Evolutionary conservation across 2,113 vertebrate genomes (phyloP).

Genomic region (Protomyctophum bolini): DNA sequence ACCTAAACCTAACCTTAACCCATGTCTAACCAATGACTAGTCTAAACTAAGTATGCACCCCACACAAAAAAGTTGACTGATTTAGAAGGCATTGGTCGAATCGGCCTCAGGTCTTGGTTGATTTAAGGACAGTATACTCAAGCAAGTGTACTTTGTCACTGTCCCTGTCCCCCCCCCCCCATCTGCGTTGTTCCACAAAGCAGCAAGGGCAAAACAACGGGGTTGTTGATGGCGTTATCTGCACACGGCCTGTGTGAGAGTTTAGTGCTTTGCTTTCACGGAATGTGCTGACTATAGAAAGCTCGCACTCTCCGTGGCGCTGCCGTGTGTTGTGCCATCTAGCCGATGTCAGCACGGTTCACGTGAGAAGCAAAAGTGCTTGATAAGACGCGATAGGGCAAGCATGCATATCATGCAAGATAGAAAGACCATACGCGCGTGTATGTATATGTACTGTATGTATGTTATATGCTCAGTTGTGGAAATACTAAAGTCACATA

Average conservation of each 20-base stretch:
- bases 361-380: constrained; percentile 64
- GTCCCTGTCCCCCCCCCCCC: constrained; percentile 30
- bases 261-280: constrained; percentile 65
- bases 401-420: constrained; percentile 58
- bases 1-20: too few relatives aligned
- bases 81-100: too few relatives aligned
- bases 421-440: not conserved
- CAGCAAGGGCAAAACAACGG: constrained; percentile 64
- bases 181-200: constrained; percentile 55
- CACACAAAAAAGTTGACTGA: too few relatives aligned
- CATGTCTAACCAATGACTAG: too few relatives aligned
- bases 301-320: constrained; percentile 68
- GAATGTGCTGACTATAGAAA: constrained; percentile 74
- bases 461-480: too few relatives aligned
- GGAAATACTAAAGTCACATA: too few relatives aligned
- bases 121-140: too few relatives aligned
- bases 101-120: too few relatives aligned
- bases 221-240: constrained; percentile 74
- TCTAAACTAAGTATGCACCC: too few relatives aligned
- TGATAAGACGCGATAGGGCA: constrained; percentile 60
- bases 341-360: constrained; percentile 65
- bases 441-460: too few relatives aligned
- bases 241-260: constrained; percentile 57
- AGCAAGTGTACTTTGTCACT: constrained; percentile 10
- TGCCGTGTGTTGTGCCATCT: constrained; percentile 68